These are phyloP conservation scores for Halcyon chelicuti DNA, from an alignment of 2,797 vertebrate species.

Conservation along the genomic window DNA sequence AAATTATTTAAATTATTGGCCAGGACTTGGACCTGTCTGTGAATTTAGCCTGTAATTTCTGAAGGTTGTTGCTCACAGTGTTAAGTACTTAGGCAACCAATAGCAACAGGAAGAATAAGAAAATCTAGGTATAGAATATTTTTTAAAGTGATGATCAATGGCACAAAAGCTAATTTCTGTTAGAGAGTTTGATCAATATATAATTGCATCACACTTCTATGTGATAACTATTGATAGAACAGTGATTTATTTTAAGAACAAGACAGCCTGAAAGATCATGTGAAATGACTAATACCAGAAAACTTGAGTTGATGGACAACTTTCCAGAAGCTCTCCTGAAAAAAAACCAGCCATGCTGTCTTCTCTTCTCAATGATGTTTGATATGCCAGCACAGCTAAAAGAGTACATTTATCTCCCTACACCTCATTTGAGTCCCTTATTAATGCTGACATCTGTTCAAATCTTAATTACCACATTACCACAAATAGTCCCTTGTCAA, in stretches of 20 bases:
- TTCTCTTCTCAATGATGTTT: slow-evolving; percentile 28
- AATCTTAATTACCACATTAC: slow-evolving; percentile 79
- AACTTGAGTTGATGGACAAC: neutral
- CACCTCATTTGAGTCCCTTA: slow-evolving; percentile 76
- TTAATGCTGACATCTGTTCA: slow-evolving; percentile 80
- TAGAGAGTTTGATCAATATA: no score
- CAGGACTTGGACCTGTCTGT: neutral
- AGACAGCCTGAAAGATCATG: neutral
- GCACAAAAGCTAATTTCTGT: neutral
- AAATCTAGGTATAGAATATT: neutral
- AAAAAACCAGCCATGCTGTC: neutral
- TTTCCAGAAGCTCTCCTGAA: slow-evolving; percentile 37
- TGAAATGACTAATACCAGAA: neutral
- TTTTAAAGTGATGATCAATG: neutral
- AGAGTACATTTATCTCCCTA: slow-evolving; percentile 69
- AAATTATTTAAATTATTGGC: neutral
- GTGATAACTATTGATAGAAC: neutral
- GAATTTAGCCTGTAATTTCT: neutral
- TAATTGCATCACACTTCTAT: neutral
- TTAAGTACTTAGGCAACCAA: neutral
- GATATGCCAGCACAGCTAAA: slow-evolving; percentile 33
- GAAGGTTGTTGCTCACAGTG: neutral
- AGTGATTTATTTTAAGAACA: neutral
- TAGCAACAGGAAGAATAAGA: neutral
- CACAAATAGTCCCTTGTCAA: slow-evolving; percentile 73